Base-by-base conservation (phyloP, 2,113 vertebrate genomes). In the Anarhynchus alexandrinus region DNA sequence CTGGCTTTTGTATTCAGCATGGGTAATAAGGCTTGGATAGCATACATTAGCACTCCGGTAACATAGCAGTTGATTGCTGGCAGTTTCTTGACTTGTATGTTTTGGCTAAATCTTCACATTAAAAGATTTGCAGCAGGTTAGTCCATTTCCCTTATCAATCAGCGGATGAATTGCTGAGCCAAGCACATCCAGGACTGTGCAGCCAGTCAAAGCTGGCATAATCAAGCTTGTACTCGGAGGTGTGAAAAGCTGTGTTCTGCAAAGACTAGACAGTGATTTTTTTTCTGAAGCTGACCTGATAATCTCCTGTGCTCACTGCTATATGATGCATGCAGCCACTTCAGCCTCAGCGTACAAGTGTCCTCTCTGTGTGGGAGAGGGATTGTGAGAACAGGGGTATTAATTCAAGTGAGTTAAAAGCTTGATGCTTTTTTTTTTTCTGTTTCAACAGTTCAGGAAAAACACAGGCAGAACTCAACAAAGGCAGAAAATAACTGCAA, bases 1-100 rank as follows among this genome's bases (percentile, higher is more conserved):
- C 51, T 94, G 93, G 82, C 87, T 95, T 96, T 94, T 93, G 91
- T 95, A 85, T 95, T 95, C 89, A 59, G 82, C 8, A 5, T 1
- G 3, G 73, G 89, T 65, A 80, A 65, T 80, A 86, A 71, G 80
- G 71, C 87, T 93, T 59, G 82, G n/a, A 4, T 72, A 66, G 91
- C 64, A 6, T 36, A 23, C n/a, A 13, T 81, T 93, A 95, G 62
- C 59, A 12, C 73, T 73, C 88, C 2, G 7, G 70, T 69, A 87
- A 89, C 71, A 20, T 10, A 65, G 61, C 54, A 7, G 70, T 66
- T 51, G 73, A 42, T 57, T 90, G 86, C 78, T 93, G 91, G 36
- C 65, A 11, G 49, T 80, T 76, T 62, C 65, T 91, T 54, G 71
- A 91, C 51, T 80, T 77, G 89, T 30, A 2, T 70, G 30, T 66